Base-by-base conservation (phyloP, 2,888 invertebrate species). In the Stegophylla sp. region DNA sequence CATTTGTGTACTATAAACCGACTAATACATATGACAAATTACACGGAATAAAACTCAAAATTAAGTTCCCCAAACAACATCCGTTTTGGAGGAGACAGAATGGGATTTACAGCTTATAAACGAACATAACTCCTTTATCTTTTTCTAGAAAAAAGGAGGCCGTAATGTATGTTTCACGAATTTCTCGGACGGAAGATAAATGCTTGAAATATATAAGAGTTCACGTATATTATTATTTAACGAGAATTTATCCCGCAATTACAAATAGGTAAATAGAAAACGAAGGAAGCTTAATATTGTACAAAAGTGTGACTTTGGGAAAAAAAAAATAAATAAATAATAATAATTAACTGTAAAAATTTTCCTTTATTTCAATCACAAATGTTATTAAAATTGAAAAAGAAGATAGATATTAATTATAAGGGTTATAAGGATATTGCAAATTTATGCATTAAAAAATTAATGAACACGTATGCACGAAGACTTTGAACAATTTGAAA, bases 261-360 rank as follows among this genome's bases (percentile, higher is more conserved):
- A 41, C 15, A 53, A 71, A 71, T 71, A 53, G n/a, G n/a, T n/a
- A n/a, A n/a, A 53, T 71, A 20, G 34, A 53, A 71, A 71, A 41
- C 41, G 9, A 53, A 53, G 41, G 41, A 20, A 34, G 23, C 53
- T 34, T 41, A n/a, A n/a, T 41, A 71, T 23, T 17, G 23, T 53
- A 53, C 53, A 71, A 53, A 51, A 20, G 34, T 53, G 15, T 1
- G 15, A 41, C n/a, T 69, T 28, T n/a, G n/a, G n/a, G n/a, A n/a
- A n/a, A 53, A 71, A 53, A 71, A 10, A 71, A 53, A 12, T 69
- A 13, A 69, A n/a, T n/a, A n/a, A n/a, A n/a, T n/a, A n/a, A n/a
- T n/a, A n/a, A n/a, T n/a, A 41, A 15, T 53, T 7, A 53, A 20
- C 41, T 26, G 12, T 45, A 43, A 43, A 66, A 23, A 15, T 66